Evolutionary conservation across 2,888 invertebrate genomes (phyloP).

Genomic region (Drepanosiphum platanoidis): DNA sequence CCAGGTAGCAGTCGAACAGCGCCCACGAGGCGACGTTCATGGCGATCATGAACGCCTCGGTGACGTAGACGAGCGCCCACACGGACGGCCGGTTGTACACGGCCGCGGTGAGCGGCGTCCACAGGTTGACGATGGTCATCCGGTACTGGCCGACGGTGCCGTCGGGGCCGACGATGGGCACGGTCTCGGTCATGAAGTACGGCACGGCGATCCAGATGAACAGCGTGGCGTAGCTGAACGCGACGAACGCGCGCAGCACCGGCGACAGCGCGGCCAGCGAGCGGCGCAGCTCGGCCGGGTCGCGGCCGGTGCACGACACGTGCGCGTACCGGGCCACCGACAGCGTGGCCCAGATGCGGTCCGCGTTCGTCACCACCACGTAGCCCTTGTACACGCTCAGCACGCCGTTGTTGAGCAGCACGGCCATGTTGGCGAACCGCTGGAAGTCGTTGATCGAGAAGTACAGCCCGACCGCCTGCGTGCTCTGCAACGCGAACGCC

Average conservation of each 20-base stretch:
- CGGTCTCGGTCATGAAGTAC: neutral
- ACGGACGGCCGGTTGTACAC: neutral
- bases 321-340: neutral
- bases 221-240: neutral
- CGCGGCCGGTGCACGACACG: neutral
- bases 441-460: neutral
- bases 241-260: neutral
- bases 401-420: neutral
- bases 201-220: neutral
- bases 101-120: neutral
- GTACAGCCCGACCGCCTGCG: neutral
- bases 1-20: constrained; percentile 5
- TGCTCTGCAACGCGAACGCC: neutral
- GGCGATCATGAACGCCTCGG: neutral
- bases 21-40: neutral
- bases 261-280: neutral
- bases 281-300: neutral
- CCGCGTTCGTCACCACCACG: neutral
- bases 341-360: neutral
- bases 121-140: neutral
- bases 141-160: neutral
- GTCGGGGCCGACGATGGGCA: neutral
- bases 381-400: neutral
- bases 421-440: constrained; percentile 8
- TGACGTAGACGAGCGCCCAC: neutral